Conservation (phyloP, 1,140 invertebrate genomes). For the Bombus haemorrhoidalis region DNA sequence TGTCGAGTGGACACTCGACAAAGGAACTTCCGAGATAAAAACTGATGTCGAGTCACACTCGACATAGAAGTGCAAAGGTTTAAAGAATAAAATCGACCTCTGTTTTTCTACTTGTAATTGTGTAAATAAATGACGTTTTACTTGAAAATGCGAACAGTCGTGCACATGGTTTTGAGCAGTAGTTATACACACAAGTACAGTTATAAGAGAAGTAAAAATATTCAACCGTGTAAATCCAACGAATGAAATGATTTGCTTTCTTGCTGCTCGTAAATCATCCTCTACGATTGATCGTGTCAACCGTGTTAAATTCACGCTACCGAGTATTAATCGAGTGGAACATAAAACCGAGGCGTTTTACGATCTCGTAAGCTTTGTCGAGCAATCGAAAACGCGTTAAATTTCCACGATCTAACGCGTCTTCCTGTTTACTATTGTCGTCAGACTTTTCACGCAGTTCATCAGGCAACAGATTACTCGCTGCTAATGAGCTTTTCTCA, state of each 20-base stretch:
- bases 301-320: not conserved
- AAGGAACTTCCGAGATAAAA: no score
- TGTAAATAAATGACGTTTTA: no score
- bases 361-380: not conserved
- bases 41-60: no score
- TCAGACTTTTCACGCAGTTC: not conserved
- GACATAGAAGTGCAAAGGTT: no score
- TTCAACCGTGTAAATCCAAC: not conserved
- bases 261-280: conserved; percentile 14
- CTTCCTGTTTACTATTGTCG: not conserved
- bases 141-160: no score
- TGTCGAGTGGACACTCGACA: no score
- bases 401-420: not conserved
- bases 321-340: conserved; percentile 7
- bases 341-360: not conserved
- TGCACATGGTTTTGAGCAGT: not conserved
- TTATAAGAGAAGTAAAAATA: not conserved
- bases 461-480: not conserved
- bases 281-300: not conserved
- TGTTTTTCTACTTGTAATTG: no score
- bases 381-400: not conserved
- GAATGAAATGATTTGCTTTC: not conserved
- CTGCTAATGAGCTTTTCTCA: not conserved
- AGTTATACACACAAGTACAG: not conserved
- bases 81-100: no score